These are phyloP conservation scores for Psittacula derbiana DNA, from an alignment of 2,797 vertebrate genomes.

Conservation along the genomic window DNA sequence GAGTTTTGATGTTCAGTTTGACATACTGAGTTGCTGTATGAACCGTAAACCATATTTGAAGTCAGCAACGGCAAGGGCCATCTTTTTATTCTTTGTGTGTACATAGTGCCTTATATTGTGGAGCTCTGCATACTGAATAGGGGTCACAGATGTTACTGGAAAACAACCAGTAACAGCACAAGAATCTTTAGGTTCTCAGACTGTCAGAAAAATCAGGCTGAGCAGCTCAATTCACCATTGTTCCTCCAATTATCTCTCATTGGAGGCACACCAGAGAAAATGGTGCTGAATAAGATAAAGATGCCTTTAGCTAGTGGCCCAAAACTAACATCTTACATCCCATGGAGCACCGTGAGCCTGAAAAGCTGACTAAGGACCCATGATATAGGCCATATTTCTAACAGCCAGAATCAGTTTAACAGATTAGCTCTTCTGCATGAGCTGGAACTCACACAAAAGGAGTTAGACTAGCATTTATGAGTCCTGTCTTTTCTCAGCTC, in stretches of 20 bases:
- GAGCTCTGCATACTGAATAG: background rate
- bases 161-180: constrained; percentile 10
- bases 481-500: background rate
- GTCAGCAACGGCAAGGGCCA: background rate
- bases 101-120: background rate
- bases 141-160: constrained; percentile 10
- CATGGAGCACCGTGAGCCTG: background rate
- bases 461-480: background rate
- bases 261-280: background rate
- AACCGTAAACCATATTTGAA: constrained; percentile 2
- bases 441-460: background rate
- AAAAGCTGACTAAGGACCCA: background rate
- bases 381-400: background rate
- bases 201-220: constrained; percentile 34
- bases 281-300: background rate
- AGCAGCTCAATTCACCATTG: background rate
- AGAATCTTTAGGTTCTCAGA: background rate
- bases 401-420: background rate
- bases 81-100: background rate
- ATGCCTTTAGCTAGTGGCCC: background rate
- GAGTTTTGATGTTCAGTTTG: background rate
- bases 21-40: background rate
- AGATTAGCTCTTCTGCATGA: background rate
- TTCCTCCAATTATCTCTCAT: constrained; percentile 23
- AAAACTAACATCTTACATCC: background rate